Base-by-base conservation (phyloP, 1,140 invertebrate genomes). In the Hermatobates lingyangjiaoensis region DNA sequence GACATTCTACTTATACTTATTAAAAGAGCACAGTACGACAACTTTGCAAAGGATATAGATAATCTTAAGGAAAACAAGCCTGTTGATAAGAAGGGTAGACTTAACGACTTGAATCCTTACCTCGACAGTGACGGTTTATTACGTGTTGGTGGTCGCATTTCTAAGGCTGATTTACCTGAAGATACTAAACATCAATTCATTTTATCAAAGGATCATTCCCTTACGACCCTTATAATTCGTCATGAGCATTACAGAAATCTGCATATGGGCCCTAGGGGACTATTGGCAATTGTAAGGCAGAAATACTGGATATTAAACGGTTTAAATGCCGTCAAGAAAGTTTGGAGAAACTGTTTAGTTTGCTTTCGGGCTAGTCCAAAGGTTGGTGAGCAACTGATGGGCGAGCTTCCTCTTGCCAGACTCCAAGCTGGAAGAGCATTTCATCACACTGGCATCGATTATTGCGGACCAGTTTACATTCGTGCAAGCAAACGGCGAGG, bases 121-220 rank as follows among this genome's bases (percentile, higher is more conserved):
- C 2, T 68, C 10, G 66, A 68, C 47, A 24, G 56, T 5, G 48
- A 55, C 3, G 59, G 58, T 38, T 1, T 69, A 1, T 12, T 69
- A 3, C 55, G 65, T 34, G 66, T 68, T 10, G 64, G 67, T 5
- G 65, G 68, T 7, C 54, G 65, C 34, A 44, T 68, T 10, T 7
- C 49, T 1, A 39, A 62, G 34, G 48, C 63, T 7, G 47, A 56
- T n/a, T 27, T 70, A 1, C 44, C 55, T 2, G 48, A 58, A 48
- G 51, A 61, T 0, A 57, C 57, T 27, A 69, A 67, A 45, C 63
- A 70, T 58, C 69, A 67, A 1, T 59, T 66, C 1, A 59, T 72
- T 26, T 57, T 70, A 1, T 20, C 39, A 18, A 42, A 42, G 21
- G 61, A 64, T 44, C 27, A n/a, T n/a, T 42, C 51, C 23, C 27